Evolutionary conservation across 2,888 invertebrate species (phyloP).

Genomic region (Ichneumon xanthorius): DNA sequence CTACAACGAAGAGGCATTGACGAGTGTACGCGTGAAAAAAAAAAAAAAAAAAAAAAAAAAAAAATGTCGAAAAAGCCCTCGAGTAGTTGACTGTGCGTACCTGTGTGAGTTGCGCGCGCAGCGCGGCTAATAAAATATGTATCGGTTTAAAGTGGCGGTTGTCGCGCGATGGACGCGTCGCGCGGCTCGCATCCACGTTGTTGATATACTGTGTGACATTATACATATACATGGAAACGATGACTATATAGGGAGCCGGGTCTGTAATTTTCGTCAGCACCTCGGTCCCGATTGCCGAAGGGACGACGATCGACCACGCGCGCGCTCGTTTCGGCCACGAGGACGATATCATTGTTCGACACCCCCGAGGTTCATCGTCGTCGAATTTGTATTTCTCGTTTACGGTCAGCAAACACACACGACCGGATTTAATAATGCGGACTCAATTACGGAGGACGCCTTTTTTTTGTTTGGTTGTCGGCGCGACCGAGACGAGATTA

Average conservation of each 20-base stretch:
- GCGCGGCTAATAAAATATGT: constrained; percentile 78
- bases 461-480: neutral
- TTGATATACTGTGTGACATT: constrained; percentile 14
- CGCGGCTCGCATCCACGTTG: constrained; percentile 43
- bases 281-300: constrained; percentile 40
- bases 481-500: constrained; percentile 44
- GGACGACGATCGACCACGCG: constrained; percentile 19
- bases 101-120: constrained; percentile 46
- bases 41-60: constrained; percentile 17
- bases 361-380: constrained; percentile 40
- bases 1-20: constrained; percentile 4
- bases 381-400: constrained; percentile 41
- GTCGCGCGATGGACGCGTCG: constrained; percentile 68
- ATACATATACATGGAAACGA: constrained; percentile 18
- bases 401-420: constrained; percentile 19
- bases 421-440: constrained; percentile 63
- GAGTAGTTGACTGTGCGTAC: neutral
- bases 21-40: constrained; percentile 14
- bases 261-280: constrained; percentile 74
- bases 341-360: constrained; percentile 63
- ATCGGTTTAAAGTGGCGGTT: constrained; percentile 77
- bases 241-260: constrained; percentile 58
- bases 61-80: neutral
- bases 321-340: constrained; percentile 5
- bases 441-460: constrained; percentile 50